Evolutionary conservation across 1,140 invertebrate genomes (phyloP), one percentile per base, ranked within the genome.

Genomic region (Varroa destructor): DNA sequence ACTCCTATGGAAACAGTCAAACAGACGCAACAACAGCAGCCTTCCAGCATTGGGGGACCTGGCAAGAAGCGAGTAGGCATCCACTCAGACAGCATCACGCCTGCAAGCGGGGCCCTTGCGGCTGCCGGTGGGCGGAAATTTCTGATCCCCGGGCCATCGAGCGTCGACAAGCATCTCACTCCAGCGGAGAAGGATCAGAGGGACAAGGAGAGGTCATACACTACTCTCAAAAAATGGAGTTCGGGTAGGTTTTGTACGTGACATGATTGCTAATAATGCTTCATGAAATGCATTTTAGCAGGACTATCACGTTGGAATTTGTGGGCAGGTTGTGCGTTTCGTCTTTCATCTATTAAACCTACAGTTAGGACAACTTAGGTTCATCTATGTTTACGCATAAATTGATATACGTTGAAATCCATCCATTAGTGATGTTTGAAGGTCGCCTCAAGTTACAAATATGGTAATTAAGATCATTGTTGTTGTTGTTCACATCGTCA

Each of bases 131-230:
- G 61, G 12, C 40, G 61, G 3, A 67, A 67, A 40, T 67, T 46
- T 67, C 61, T 67, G 14, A 67, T 37, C 61, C 46, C 61, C 40
- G 46, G 46, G 46, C 46, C 46, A 8, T 67, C 61, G 46, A 37
- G 61, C 12, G 40, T 46, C 61, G 61, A 67, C 37, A 67, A 67
- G 37, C 61, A 67, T 36, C 61, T 67, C 40, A 67, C n/a, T n/a
- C 61, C 61, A 46, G 61, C 61, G 46, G 61, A 67, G 61, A 67
- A 67, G 46, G 61, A 67, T 46, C 61, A 67, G 61, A 67, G 61
- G 61, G 61, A 67, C 42, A 71, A 75, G 75, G 74, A 77, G 77
- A 71, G 67, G 71, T 57, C 55, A 71, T 51, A 42, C 70, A 55
- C 36, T 56, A 42, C 61, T 67, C 61, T 71, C 37, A 72, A 10